These are phyloP conservation scores for Heliconius cydno DNA, from an alignment of 2,888 invertebrate genomes.

Conservation along the genomic window DNA sequence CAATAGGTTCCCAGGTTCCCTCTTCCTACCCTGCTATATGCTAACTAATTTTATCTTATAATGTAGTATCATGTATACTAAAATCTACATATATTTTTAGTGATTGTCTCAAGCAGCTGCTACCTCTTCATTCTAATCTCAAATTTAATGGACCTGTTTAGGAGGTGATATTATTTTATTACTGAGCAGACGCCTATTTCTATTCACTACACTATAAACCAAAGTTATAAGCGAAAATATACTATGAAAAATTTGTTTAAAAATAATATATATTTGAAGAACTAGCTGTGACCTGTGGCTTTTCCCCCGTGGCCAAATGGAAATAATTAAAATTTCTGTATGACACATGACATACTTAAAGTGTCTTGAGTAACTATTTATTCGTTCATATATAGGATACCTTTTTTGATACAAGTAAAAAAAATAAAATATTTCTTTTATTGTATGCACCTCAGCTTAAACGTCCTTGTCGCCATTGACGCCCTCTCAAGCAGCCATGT, in stretches of 20 bases:
- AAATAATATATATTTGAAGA: not conserved
- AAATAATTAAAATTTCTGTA: too few species aligned
- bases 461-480: too few species aligned
- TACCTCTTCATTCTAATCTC: slow-evolving; percentile 40
- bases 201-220: slow-evolving; percentile 3
- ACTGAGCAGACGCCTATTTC: slow-evolving; percentile 33
- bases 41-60: not conserved
- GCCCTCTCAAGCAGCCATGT: too few species aligned
- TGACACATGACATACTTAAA: too few species aligned
- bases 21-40: too few species aligned
- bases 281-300: not conserved
- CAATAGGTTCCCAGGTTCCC: too few species aligned
- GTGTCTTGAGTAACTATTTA: too few species aligned
- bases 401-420: too few species aligned
- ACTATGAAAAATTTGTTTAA: not conserved
- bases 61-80: not conserved
- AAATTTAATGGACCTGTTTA: slow-evolving; percentile 44
- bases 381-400: too few species aligned
- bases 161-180: slow-evolving; percentile 42
- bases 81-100: too few species aligned
- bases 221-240: slow-evolving; percentile 9
- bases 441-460: too few species aligned
- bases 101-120: slow-evolving; percentile 39
- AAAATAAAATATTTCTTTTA: too few species aligned
- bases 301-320: not conserved